Evolutionary conservation across 2,888 invertebrate species (phyloP), one percentile per base, ranked within the genome.

Genomic region (Rosalia funebris): DNA sequence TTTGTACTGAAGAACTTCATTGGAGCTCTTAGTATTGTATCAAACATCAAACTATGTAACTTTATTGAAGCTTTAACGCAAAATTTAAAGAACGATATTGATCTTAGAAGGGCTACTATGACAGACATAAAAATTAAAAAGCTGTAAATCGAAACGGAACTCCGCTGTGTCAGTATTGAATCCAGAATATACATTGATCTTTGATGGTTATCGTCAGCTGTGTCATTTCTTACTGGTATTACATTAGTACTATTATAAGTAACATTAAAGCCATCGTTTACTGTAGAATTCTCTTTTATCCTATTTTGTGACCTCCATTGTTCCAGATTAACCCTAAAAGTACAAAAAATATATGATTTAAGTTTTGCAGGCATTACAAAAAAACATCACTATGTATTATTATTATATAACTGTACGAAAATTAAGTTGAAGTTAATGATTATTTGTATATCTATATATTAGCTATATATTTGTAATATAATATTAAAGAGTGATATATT

Each of bases 1-100:
- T 89, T 90, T 0, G 82, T 84, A 69, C 89, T 88, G 76, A 90
- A 90, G 76, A 91, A 91, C 55, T 81, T 77, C 79, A 89, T 86
- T 0, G 86, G 85, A 0, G 88, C 84, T 31, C 84, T 79, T 12
- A 88, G 84, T 4, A 90, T 83, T 54, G 84, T 82, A 14, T 50
- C 31, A 60, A 77, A 72, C 76, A 77, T 87, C 9, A 66, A 72
- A 65, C 84, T 82, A 72, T 88, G 88, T 0, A 88, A 77, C 37
- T 71, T 79, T 45, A 78, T 77, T 0, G 87, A 86, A 0, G 86
- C 83, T n/a, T 76, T 77, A 68, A 85, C 80, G 66, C 84, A 84
- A 55, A 81, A 75, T 34, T 75, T 71, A 71, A 87, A 88, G 73
- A 87, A 87, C 0, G 77, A 60, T 34, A 79, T 75, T 0, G 83